Evolutionary conservation across 2,113 vertebrate species (phyloP), one percentile per base, ranked within the genome.

Genomic region (Trochalopteron elliotii): DNA sequence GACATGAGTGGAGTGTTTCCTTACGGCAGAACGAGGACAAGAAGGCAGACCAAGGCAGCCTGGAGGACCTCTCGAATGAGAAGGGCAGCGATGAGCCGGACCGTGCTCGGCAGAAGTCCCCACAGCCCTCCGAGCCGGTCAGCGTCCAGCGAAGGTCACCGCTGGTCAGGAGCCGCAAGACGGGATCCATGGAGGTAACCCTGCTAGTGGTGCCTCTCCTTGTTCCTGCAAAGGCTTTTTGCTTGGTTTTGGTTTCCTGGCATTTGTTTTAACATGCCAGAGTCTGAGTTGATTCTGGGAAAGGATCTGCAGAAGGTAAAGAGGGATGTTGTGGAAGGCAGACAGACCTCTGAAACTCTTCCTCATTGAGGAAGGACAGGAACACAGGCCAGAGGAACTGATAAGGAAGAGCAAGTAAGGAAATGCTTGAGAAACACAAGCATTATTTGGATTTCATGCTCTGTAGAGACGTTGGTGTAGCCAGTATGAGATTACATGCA

Each of bases 111-210:
- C 98, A 98, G 7, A 98, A 98, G 67, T 98, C 97, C 49, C 96
- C 97, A 0, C 98, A 97, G 90, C 97, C 96, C 24, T 96, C 97
- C 0, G 99, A 99, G 93, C 98, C 98, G 0, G 95, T 98, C 89
- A 96, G 98, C 96, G 79, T 99, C 25, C 99, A 98, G 77, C 98
- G 98, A 45, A 98, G 96, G 82, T 99, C 99, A 0, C 99, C 99
- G 0, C 98, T 99, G 47, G 98, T 98, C 91, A 98, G 99, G 87
- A 99, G 99, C 70, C 97, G 99, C 30, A 99, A 99, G 97, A 99
- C 99, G 0, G 99, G 99, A 28, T 99, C 99, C 74, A 99, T 99
- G 99, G 99, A 99, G 99, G 99, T 99, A 98, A 96, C 20, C 3
- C 1, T 40, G 40, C 45, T 5, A 1, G 2, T 25, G 42, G 33